These are phyloP conservation scores for Sylvia atricapilla DNA, from an alignment of 2,113 vertebrate species.

Conservation along the genomic window DNA sequence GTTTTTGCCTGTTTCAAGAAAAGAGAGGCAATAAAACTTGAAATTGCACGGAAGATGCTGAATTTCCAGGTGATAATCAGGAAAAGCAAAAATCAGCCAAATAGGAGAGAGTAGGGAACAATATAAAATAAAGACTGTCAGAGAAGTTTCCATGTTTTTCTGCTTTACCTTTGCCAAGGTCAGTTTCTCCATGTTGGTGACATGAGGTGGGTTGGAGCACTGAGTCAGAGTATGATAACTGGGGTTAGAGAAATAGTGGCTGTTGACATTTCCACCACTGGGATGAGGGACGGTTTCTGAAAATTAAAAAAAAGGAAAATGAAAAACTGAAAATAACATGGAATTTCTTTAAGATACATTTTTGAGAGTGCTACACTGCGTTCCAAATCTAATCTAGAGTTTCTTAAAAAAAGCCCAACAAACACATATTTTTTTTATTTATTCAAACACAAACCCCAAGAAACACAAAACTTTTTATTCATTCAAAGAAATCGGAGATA, in stretches of 20 bases:
- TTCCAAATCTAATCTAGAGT: background rate
- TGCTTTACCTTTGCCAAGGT: slow-evolving; percentile 81
- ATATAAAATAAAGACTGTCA: background rate
- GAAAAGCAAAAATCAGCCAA: background rate
- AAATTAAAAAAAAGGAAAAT: slow-evolving; percentile 21
- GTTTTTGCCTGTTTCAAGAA: slow-evolving; percentile 77
- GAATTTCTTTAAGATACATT: background rate
- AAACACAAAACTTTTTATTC: background rate
- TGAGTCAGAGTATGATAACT: slow-evolving; percentile 95
- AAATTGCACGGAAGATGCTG: background rate
- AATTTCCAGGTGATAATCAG: background rate
- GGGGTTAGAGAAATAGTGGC: slow-evolving; percentile 95
- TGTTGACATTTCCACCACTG: slow-evolving; percentile 81
- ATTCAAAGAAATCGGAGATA: background rate
- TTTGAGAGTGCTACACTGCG: background rate
- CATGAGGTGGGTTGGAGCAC: slow-evolving; percentile 77
- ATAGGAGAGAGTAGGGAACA: background rate
- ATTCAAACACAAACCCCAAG: background rate
- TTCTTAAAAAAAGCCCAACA: background rate
- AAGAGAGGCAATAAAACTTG: background rate
- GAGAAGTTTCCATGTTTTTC: background rate
- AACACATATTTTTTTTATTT: background rate
- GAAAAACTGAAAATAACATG: background rate
- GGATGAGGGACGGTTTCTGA: slow-evolving; percentile 84
- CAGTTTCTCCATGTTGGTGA: slow-evolving; percentile 77